Evolutionary conservation across 2,888 invertebrate genomes (phyloP).

Genomic region (Metallyticus violacea): DNA sequence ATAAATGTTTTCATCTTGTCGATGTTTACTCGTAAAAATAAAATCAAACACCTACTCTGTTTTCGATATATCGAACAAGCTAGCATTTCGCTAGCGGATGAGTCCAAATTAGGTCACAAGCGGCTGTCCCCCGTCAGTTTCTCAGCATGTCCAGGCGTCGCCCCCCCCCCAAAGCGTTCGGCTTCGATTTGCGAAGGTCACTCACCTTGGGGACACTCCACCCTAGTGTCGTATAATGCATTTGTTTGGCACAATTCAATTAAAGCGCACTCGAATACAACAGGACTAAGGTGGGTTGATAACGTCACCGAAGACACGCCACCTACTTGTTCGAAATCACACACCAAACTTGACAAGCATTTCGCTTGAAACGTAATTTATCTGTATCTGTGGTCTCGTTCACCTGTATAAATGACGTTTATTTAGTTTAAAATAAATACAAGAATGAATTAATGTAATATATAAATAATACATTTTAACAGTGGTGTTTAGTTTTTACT

Average conservation of each 20-base stretch:
- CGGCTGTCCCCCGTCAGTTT: neutral
- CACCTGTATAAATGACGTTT: too few species aligned
- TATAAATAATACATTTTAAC: too few species aligned
- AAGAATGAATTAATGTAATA: too few species aligned
- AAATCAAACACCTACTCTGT: neutral
- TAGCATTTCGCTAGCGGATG: too few species aligned
- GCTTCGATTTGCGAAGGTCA: too few species aligned
- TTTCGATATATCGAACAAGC: neutral
- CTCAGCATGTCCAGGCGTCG: neutral
- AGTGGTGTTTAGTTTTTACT: too few species aligned
- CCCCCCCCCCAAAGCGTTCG: too few species aligned
- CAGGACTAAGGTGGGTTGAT: neutral
- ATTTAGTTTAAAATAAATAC: too few species aligned
- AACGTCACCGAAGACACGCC: neutral
- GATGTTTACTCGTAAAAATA: neutral
- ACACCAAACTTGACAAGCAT: too few species aligned
- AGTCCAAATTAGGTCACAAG: neutral
- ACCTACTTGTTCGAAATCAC: too few species aligned
- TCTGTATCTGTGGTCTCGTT: too few species aligned
- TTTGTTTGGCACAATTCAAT: neutral
- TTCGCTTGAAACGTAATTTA: too few species aligned
- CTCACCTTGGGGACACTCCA: neutral
- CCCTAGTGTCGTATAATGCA: neutral
- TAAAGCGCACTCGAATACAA: neutral
- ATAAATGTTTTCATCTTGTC: neutral